Base-by-base conservation (phyloP, 2,888 invertebrate genomes). In the Ernsta delagoae region DNA sequence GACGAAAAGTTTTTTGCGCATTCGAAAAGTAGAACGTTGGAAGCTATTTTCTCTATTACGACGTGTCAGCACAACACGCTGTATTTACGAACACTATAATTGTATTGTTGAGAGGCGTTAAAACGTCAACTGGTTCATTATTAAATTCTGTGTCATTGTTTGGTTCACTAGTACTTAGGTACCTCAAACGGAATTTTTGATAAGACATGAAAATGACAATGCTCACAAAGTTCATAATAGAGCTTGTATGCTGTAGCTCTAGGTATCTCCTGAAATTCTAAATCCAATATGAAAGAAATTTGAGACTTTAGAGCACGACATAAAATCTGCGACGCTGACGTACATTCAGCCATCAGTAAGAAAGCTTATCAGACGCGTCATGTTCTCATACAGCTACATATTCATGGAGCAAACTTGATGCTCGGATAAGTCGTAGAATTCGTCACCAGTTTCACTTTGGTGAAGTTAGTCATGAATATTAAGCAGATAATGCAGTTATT, bases 401-500 rank as follows among this genome's bases (percentile, higher is more conserved):
- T 90, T 90, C 88, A 88, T 89, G 79, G 78, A 75, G 71, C 71
- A 76, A 84, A 85, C 83, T 86, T 80, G 76, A 81, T 82, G 82
- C 81, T 75, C 74, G 78, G 81, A 82, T 86, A 85, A 88, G 84
- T 85, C 84, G 77, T 74, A 71, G 81, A 84, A 88, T 86, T 89
- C 83, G 84, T 89, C 87, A 87, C 84, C 84, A 83, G 81, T 80
- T 81, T 77, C 82, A 82, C 86, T 85, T 81, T 77, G 76, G 75
- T 72, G 79, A 89, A 91, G 86, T 89, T 89, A 80, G 78, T 88
- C 85, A 89, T 92, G 91, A 89, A 92, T 92, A 91, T 88, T 89
- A 82, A 90, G 79, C 74, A 78, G 81, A 84, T 89, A 89, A 90
- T 91, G 90, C 89, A 89, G 48, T 48, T 48, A 86, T 91, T 91